phyloP scores from a whole-genome alignment of 2,888 invertebrate species.

The Troilus luridus region DNA sequence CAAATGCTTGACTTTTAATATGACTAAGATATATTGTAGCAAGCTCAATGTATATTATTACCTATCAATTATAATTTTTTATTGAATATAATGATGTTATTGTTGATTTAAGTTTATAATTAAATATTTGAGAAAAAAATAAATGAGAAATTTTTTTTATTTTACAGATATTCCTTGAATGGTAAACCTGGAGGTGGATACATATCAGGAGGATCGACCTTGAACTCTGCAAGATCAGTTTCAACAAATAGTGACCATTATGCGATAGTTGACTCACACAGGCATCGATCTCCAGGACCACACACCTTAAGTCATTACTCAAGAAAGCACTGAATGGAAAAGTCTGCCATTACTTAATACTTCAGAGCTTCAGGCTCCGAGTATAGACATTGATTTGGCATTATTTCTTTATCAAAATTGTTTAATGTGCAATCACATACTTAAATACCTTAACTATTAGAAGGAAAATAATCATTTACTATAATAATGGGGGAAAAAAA shows the following conservation, averaged over 20 bases:
- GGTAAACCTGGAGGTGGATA: slow-evolving; percentile 79
- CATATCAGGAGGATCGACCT: slow-evolving; percentile 86
- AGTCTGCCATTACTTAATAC: slow-evolving; percentile 4
- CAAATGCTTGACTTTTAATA: neutral
- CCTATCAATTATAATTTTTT: no score
- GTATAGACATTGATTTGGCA: neutral
- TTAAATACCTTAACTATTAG: slow-evolving; percentile 36
- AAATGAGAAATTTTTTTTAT: no score
- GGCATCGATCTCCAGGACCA: slow-evolving; percentile 60
- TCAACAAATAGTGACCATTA: slow-evolving; percentile 95
- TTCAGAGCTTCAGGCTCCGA: neutral
- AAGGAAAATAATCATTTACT: neutral
- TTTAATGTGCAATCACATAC: neutral
- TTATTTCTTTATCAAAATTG: neutral
- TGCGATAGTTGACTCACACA: slow-evolving; percentile 90
- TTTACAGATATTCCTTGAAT: slow-evolving; percentile 74
- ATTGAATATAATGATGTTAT: no score
- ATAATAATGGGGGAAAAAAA: neutral
- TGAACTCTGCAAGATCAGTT: slow-evolving; percentile 91
- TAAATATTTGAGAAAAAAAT: no score
- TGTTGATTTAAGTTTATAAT: neutral
- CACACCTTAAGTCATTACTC: slow-evolving; percentile 57
- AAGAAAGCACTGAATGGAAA: slow-evolving; percentile 50
- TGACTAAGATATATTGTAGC: no score
- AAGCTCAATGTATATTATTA: no score